Evolutionary conservation across 1,140 invertebrate genomes (phyloP).

Genomic region (Drosophila murphyi): DNA sequence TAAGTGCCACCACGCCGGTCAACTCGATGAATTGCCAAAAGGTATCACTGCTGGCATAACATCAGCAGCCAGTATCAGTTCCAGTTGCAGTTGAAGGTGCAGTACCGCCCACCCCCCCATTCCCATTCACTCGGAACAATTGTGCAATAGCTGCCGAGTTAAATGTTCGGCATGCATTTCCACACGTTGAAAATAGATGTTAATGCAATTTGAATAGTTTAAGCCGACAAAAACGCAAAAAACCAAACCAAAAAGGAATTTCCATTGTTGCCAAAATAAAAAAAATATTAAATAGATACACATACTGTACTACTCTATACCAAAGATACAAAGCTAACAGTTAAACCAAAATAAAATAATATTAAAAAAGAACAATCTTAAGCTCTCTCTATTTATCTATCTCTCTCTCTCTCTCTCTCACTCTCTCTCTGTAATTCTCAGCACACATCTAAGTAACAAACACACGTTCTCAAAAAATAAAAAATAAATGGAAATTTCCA

Average conservation of each 20-base stretch:
- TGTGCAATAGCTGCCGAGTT: slow-evolving; percentile 73
- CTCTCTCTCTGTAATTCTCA: slow-evolving; percentile 22
- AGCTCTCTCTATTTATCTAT: not conserved
- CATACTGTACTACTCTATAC: slow-evolving; percentile 34
- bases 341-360: slow-evolving; percentile 56
- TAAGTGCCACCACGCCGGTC: slow-evolving; percentile 37
- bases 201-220: slow-evolving; percentile 57
- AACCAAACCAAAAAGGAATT: slow-evolving; percentile 45
- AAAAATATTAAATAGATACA: slow-evolving; percentile 28
- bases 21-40: slow-evolving; percentile 76
- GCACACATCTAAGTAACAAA: slow-evolving; percentile 14
- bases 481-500: slow-evolving; percentile 7
- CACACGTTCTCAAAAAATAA: slow-evolving; percentile 11
- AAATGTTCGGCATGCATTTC: slow-evolving; percentile 44
- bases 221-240: slow-evolving; percentile 30
- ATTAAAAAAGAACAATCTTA: not conserved
- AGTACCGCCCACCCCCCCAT: slow-evolving; percentile 25
- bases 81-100: slow-evolving; percentile 12
- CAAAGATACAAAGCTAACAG: slow-evolving; percentile 43
- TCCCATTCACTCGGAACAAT: slow-evolving; percentile 64
- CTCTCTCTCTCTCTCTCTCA: not conserved
- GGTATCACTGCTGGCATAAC: slow-evolving; percentile 82
- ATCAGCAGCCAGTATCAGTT: slow-evolving; percentile 24
- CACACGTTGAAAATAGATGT: slow-evolving; percentile 39
- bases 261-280: slow-evolving; percentile 74